phyloP scores from a whole-genome alignment of 1,140 invertebrate species.

The Phymorhynchus buccinoides region DNA sequence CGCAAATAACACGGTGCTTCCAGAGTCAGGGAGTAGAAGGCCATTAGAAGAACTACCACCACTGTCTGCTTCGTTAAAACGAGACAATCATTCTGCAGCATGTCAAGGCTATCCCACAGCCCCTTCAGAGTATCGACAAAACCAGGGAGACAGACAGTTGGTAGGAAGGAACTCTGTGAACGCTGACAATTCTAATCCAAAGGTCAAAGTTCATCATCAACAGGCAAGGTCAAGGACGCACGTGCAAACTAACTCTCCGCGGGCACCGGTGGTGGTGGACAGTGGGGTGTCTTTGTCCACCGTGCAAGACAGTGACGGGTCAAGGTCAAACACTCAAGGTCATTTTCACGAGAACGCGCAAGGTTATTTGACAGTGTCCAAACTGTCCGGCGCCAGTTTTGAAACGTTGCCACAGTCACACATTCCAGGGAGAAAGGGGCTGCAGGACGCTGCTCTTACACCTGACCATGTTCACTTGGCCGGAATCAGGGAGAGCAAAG shows the following conservation, averaged over 20 bases:
- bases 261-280: neutral
- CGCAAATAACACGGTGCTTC: neutral
- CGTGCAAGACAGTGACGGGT: constrained; percentile 1
- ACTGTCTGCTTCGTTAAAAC: neutral
- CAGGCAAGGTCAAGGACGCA: neutral
- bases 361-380: neutral
- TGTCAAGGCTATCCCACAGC: neutral
- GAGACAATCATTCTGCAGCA: neutral
- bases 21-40: neutral
- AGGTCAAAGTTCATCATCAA: neutral
- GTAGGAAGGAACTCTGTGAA: neutral
- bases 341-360: neutral
- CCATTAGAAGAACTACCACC: neutral
- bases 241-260: neutral
- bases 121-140: neutral
- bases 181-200: neutral
- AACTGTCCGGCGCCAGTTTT: neutral
- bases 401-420: neutral
- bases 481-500: no score
- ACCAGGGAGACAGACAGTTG: neutral
- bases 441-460: neutral
- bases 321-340: constrained; percentile 10
- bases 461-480: neutral
- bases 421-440: neutral
- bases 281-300: neutral